Conservation (phyloP, 1,140 invertebrate genomes). For the Leucophenga varia region DNA sequence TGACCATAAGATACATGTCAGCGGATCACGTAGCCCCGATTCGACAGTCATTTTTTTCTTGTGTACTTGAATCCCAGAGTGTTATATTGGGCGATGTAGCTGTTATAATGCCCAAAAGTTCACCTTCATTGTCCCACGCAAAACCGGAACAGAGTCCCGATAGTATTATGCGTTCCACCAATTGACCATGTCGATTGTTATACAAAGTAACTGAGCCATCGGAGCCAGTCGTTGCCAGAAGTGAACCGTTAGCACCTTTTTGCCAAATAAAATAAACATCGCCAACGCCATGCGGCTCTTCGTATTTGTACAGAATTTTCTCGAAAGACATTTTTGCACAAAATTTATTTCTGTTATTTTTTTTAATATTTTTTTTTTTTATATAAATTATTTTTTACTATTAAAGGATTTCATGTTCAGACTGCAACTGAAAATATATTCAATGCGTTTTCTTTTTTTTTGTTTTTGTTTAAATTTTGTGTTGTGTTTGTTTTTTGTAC, state of each 20-base stretch:
- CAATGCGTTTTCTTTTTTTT: too few species aligned
- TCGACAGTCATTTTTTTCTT: slow-evolving; percentile 78
- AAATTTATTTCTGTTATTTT: too few species aligned
- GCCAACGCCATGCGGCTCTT: slow-evolving; percentile 78
- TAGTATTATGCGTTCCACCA: slow-evolving; percentile 81
- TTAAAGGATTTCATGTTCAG: too few species aligned
- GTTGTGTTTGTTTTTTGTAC: too few species aligned
- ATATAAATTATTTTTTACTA: too few species aligned
- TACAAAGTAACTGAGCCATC: slow-evolving; percentile 84
- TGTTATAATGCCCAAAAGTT: slow-evolving; percentile 85
- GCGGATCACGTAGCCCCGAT: slow-evolving; percentile 82
- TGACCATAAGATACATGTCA: slow-evolving; percentile 89
- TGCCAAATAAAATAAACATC: slow-evolving; percentile 81
- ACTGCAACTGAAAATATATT: too few species aligned
- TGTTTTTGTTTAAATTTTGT: too few species aligned
- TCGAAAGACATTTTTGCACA: slow-evolving; percentile 43
- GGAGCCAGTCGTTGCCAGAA: slow-evolving; percentile 81
- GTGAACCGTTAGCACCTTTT: slow-evolving; percentile 70
- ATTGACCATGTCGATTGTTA: slow-evolving; percentile 86
- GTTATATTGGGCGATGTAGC: slow-evolving; percentile 71
- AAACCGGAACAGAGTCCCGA: slow-evolving; percentile 84
- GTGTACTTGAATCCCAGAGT: slow-evolving; percentile 88
- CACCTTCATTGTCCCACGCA: slow-evolving; percentile 95
- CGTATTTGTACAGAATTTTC: slow-evolving; percentile 72
- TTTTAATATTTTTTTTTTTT: too few species aligned